Evolutionary conservation across 2,888 invertebrate genomes (phyloP), one percentile per base, ranked within the genome.

Genomic region (Cartodere bifasciata): DNA sequence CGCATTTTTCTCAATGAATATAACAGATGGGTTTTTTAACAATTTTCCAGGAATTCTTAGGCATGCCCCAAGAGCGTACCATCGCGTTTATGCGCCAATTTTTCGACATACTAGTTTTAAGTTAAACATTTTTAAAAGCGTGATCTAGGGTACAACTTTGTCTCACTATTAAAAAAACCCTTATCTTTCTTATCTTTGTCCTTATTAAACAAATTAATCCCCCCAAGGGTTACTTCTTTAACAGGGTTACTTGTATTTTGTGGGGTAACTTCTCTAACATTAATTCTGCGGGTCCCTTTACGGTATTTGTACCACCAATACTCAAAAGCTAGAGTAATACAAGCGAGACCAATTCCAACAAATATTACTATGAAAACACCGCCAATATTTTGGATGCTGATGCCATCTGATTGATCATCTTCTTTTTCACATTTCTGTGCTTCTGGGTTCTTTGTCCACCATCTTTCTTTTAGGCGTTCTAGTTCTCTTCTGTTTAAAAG

Each of bases 281-380:
- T 70, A 3, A 74, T 68, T 20, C 76, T 63, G 12, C 64, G 61
- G 6, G 52, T 46, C 0, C 72, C 68, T 45, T 72, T 75, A 44
- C 79, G 69, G 62, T 78, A 79, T 45, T 83, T 81, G 48, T 87
- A 88, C 79, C 86, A 90, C 82, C 86, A 88, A 57, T 92, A 95
- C 56, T 97, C 97, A 37, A 91, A 82, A 0, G 82, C 83, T 21
- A 97, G 64, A 0, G 92, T 94, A 27, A 91, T 61, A 47, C 90
- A 87, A 1, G 92, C 91, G 53, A 92, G 67, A 0, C 83, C 86
- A 16, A 94, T 91, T 0, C 94, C 94, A 45, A 92, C 90, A 51
- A 94, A 87, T 40, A 97, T 94, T 0, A 97, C 92, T 31, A 97
- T 90, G 56, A 97, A 97, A 0, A 97, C 95, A 1, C 95, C 95